Percentiles rank a stretch among this genome's conserved stretches.
phyloP scores from a whole-genome alignment of 2,113 vertebrate species.

The Tangachromis dhanisi region DNA sequence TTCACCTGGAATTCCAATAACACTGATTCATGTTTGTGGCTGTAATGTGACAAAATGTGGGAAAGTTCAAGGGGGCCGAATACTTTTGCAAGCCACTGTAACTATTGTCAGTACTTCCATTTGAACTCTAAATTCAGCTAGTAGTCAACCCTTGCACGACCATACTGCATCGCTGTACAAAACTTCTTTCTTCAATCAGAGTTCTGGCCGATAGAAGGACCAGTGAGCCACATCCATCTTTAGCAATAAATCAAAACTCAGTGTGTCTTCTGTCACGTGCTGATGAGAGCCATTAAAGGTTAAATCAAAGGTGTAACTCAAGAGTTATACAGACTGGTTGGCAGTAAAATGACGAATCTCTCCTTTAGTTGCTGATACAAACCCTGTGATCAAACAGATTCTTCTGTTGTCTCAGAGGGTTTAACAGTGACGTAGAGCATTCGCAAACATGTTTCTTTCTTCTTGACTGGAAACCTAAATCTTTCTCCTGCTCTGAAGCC shows the following conservation, averaged over 20 bases:
- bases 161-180: not conserved
- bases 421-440: not conserved
- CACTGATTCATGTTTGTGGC: accelerated
- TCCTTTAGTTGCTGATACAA: not conserved
- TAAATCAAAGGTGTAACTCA: not conserved
- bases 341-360: not conserved
- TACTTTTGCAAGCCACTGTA: not conserved
- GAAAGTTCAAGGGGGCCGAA: accelerated
- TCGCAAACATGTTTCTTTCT: not conserved
- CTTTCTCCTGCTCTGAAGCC: not conserved
- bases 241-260: not conserved
- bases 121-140: not conserved
- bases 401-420: not conserved
- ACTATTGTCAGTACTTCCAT: not conserved
- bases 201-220: not conserved
- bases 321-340: not conserved
- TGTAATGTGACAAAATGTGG: not conserved
- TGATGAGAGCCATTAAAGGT: not conserved
- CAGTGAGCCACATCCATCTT: not conserved
- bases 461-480: not conserved
- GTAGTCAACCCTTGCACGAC: no score
- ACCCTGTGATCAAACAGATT: not conserved
- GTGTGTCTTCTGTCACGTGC: not conserved
- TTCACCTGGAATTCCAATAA: accelerated
- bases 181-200: not conserved